Base-by-base conservation (phyloP, 2,797 vertebrate species). In the Squalus acanthias region DNA sequence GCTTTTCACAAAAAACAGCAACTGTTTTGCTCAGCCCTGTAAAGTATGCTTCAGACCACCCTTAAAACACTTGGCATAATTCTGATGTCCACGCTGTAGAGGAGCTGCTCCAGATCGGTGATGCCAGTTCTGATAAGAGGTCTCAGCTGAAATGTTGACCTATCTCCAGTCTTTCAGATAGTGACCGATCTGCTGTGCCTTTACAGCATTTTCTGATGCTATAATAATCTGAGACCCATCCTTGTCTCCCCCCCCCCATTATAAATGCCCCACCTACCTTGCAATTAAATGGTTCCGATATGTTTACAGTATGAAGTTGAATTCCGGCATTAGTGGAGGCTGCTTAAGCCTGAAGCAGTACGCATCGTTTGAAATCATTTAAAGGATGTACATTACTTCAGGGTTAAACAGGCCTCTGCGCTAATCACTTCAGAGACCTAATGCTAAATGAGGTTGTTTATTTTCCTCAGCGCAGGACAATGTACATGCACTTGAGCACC, bases 71-170 rank as follows among this genome's bases (percentile, higher is more conserved):
- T 60, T 95, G 76, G 69, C 94, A 76, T 33, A 57, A 76, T 95
- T 53, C 46, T 76, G 50, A 72, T 95, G 94, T n/a, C 70, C 29
- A 33, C 50, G 39, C 39, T 39, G 39, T 39, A 39, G 39, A 39
- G 53, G 29, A 63, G 26, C 12, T 63, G 57, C 15, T 63, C 15
- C 29, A 63, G 57, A 91, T 63, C 6, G 57, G 33, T 65, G 60
- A 91, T 91, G 29, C 88, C 88, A 91, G 60, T 65, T 91, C 88
- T 91, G 15, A 91, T 91, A 65, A 91, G 60, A 13, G 57, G 88
- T 33, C 88, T 63, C 3, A 65, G 29, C 60, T 91, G 74, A 33
- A 33, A 33, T 79, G 88, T 63, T 17, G 88, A 60, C 29, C 60
- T 63, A 65, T 63, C 60, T n/a, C 15, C 29, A 10, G 29, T 63